Evolutionary conservation across 1,140 invertebrate species (phyloP).

Genomic region (Zaprionus gabonicus): DNA sequence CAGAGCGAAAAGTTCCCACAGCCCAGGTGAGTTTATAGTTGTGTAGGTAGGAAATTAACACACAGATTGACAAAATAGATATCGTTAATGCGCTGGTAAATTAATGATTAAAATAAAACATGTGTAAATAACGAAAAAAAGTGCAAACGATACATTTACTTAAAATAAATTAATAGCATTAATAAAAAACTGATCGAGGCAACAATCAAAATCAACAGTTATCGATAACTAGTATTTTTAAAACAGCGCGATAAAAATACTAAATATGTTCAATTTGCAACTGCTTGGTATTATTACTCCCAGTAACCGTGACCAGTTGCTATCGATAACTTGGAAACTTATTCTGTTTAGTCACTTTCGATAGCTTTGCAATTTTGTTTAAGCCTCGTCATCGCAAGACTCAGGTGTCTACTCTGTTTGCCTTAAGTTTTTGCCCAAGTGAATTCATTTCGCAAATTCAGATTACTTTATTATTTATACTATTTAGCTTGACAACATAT

Average conservation of each 20-base stretch:
- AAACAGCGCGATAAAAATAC: too few species aligned
- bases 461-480: slow-evolving; percentile 34
- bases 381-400: not conserved
- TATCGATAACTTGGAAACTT: too few species aligned
- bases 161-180: too few species aligned
- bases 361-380: not conserved
- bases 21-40: slow-evolving; percentile 50
- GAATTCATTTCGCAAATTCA: slow-evolving; percentile 7
- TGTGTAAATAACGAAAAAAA: not conserved
- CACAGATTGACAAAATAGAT: not conserved
- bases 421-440: not conserved
- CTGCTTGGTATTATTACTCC: not conserved
- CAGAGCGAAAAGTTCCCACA: slow-evolving; percentile 55
- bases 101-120: not conserved
- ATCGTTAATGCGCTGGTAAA: not conserved
- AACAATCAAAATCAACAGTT: too few species aligned
- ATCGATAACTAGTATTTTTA: too few species aligned
- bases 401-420: not conserved
- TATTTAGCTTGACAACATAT: slow-evolving; percentile 20
- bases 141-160: too few species aligned
- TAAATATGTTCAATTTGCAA: too few species aligned
- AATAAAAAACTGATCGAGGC: too few species aligned
- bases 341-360: not conserved
- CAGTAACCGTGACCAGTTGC: too few species aligned
- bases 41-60: not conserved